A percentile compares a stretch with the other conserved stretches of the same genome.
Evolutionary conservation across 2,113 vertebrate genomes (phyloP).

Genomic region (Cebus imitator): DNA sequence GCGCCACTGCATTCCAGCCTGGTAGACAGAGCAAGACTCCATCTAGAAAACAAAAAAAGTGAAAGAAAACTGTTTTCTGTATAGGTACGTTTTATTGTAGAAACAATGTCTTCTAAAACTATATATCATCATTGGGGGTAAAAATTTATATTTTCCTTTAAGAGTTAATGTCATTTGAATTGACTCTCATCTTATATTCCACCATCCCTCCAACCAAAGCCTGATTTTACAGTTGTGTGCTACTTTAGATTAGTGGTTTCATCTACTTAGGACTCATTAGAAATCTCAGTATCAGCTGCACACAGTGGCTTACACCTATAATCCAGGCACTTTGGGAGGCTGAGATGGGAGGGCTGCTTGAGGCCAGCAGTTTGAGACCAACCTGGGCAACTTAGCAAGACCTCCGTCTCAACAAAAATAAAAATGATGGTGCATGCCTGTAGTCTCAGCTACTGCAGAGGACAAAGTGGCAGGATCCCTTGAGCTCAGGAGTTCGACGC

Average conservation of each 20-base stretch:
- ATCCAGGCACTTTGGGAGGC: no score
- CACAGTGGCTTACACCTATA: no score
- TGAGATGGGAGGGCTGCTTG: no score
- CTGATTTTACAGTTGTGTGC: not conserved
- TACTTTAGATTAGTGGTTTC: not conserved
- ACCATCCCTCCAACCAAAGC: not conserved
- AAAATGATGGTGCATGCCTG: no score
- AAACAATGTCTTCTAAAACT: not conserved
- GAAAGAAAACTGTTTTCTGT: slow-evolving; percentile 18
- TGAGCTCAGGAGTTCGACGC: no score
- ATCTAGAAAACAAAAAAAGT: not conserved
- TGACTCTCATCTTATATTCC: not conserved
- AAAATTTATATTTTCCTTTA: not conserved
- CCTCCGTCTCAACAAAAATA: no score
- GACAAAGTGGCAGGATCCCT: no score
- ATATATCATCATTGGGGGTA: not conserved
- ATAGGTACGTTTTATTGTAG: not conserved
- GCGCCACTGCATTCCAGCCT: no score
- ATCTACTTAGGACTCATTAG: not conserved
- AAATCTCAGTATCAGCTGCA: not conserved
- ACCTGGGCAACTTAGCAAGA: no score
- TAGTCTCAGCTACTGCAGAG: no score
- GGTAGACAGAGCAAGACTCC: no score
- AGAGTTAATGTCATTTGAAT: not conserved
- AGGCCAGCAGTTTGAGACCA: no score